phyloP scores from a whole-genome alignment of 2,797 vertebrate genomes.

The Neopelma chrysocephalum region DNA sequence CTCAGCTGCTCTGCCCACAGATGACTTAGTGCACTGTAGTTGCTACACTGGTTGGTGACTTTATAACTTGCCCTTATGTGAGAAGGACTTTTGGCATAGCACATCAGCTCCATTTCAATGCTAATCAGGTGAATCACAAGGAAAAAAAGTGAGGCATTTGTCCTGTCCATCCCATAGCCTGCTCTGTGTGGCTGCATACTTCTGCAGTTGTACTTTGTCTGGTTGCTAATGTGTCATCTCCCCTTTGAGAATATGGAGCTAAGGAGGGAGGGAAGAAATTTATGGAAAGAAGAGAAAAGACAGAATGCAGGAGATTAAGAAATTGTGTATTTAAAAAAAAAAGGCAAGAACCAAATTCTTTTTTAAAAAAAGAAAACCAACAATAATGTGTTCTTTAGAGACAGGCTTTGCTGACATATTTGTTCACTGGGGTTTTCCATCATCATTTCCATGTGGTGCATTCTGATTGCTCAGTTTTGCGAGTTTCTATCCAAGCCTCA shows the following conservation, averaged over 20 bases:
- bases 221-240: neutral
- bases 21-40: neutral
- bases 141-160: neutral
- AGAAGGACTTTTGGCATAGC: neutral
- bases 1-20: neutral
- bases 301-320: neutral
- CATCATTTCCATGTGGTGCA: slow-evolving; percentile 47
- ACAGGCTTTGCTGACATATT: neutral
- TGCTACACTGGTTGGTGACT: neutral
- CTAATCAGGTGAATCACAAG: neutral
- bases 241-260: neutral
- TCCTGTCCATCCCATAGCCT: neutral
- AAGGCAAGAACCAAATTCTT: neutral
- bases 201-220: neutral
- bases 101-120: neutral
- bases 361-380: neutral
- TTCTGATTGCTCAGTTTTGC: neutral
- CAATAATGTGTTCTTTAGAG: neutral
- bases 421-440: slow-evolving; percentile 36
- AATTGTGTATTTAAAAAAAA: neutral
- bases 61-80: neutral
- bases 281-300: neutral
- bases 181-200: neutral
- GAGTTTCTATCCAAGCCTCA: neutral
- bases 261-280: neutral